Conservation (phyloP, 2,888 invertebrate species). For the Thymelicus sylvestris region DNA sequence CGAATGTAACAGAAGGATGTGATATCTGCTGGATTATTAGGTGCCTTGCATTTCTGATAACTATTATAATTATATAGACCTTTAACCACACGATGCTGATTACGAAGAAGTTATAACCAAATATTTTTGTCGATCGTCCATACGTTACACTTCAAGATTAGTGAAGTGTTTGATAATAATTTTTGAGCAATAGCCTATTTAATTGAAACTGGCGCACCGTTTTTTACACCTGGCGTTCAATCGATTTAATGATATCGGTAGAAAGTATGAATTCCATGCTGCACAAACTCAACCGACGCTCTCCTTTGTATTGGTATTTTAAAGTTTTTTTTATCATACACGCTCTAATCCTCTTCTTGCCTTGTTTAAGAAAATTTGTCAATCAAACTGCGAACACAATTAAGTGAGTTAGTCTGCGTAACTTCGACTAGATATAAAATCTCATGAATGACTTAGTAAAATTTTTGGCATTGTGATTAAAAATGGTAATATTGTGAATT, state of each 20-base stretch:
- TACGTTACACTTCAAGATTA: slow-evolving; percentile 27
- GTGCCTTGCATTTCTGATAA: slow-evolving; percentile 63
- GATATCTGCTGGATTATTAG: slow-evolving; percentile 57
- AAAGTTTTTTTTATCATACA: slow-evolving; percentile 13
- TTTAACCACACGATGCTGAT: slow-evolving; percentile 37
- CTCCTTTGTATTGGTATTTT: slow-evolving; percentile 29
- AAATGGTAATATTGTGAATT: slow-evolving; percentile 23
- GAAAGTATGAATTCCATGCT: slow-evolving; percentile 34
- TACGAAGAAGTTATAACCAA: slow-evolving; percentile 33
- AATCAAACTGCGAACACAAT: slow-evolving; percentile 27
- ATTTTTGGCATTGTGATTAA: slow-evolving; percentile 12
- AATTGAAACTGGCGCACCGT: slow-evolving; percentile 31
- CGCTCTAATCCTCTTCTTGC: slow-evolving; percentile 29
- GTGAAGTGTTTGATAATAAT: slow-evolving; percentile 34
- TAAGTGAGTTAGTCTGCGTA: slow-evolving; percentile 33
- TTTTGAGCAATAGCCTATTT: slow-evolving; percentile 35
- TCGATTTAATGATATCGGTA: slow-evolving; percentile 35
- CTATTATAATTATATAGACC: slow-evolving; percentile 37
- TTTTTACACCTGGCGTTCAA: slow-evolving; percentile 36
- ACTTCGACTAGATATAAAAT: slow-evolving; percentile 23
- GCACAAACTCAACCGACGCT: slow-evolving; percentile 23
- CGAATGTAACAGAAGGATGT: slow-evolving; percentile 58
- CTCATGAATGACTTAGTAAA: slow-evolving; percentile 20
- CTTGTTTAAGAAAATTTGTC: slow-evolving; percentile 28
- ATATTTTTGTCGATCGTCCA: slow-evolving; percentile 26